Conservation (phyloP, 2,113 vertebrate genomes). For the Erythrocercus mccallii region DNA sequence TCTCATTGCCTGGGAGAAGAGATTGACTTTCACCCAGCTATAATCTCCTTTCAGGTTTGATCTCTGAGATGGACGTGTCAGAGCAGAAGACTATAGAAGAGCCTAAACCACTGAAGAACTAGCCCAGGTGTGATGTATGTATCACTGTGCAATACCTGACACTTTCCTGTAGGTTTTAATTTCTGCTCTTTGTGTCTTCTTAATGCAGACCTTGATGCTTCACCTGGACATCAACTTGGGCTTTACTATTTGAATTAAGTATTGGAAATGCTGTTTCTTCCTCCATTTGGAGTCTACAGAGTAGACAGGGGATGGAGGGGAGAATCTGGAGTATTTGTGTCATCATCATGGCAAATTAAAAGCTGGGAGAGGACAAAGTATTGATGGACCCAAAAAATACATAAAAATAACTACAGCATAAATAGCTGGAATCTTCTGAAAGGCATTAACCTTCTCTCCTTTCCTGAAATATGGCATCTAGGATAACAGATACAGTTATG, state of each 20-base stretch:
- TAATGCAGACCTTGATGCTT: background rate
- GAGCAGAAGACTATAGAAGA: background rate
- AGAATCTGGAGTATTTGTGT: background rate
- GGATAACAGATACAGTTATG: background rate
- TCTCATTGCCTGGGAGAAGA: background rate
- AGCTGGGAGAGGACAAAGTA: background rate
- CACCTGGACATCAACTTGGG: background rate
- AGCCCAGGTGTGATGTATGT: background rate
- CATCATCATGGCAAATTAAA: background rate
- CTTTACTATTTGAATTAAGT: background rate
- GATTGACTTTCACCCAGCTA: background rate
- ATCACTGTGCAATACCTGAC: background rate
- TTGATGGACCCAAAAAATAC: background rate
- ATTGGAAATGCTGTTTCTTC: background rate
- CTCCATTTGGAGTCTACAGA: background rate
- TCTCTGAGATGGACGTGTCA: background rate
- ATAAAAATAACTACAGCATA: background rate
- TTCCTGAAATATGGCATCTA: background rate
- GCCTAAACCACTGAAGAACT: background rate
- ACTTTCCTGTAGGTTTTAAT: background rate
- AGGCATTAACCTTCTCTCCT: background rate
- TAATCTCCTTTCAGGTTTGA: background rate
- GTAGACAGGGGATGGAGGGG: accelerated
- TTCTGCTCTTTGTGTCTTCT: background rate
- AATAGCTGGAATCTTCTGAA: background rate